Evolutionary conservation across 2,797 vertebrate genomes (phyloP).

Genomic region (Caiman crocodilus): DNA sequence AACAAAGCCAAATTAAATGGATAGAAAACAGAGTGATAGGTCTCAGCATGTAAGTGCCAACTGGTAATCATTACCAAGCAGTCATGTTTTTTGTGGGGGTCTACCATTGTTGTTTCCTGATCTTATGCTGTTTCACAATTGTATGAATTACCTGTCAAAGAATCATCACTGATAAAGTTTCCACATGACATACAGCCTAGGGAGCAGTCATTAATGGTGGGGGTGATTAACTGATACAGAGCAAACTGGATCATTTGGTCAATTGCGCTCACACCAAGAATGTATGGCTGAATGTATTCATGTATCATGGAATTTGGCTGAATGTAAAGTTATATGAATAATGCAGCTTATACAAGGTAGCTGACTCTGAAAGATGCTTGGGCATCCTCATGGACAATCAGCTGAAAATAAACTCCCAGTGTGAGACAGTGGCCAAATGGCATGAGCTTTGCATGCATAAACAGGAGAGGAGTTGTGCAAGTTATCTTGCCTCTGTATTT

Average conservation of each 20-base stretch:
- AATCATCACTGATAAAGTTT: too few species aligned
- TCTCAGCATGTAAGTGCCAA: not conserved
- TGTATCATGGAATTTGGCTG: not conserved
- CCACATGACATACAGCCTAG: too few species aligned
- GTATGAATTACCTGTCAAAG: too few species aligned
- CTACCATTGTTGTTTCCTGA: too few species aligned
- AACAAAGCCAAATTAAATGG: not conserved
- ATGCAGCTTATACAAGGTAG: rapidly evolving
- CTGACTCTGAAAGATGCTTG: not conserved
- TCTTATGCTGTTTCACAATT: too few species aligned
- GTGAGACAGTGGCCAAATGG: not conserved
- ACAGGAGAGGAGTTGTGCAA: constrained; percentile 20
- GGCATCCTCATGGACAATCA: not conserved
- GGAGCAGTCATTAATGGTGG: too few species aligned
- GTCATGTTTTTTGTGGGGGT: too few species aligned
- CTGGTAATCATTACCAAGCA: too few species aligned
- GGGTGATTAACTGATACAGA: too few species aligned
- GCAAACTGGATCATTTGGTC: too few species aligned
- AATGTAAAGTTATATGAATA: not conserved
- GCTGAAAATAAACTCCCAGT: not conserved
- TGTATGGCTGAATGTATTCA: not conserved
- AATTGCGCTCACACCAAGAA: too few species aligned
- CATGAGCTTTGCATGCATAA: not conserved
- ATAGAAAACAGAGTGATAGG: not conserved
- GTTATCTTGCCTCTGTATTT: constrained; percentile 31